Evolutionary conservation across 2,113 vertebrate species (phyloP).

Genomic region (Corynorhinus townsendii): DNA sequence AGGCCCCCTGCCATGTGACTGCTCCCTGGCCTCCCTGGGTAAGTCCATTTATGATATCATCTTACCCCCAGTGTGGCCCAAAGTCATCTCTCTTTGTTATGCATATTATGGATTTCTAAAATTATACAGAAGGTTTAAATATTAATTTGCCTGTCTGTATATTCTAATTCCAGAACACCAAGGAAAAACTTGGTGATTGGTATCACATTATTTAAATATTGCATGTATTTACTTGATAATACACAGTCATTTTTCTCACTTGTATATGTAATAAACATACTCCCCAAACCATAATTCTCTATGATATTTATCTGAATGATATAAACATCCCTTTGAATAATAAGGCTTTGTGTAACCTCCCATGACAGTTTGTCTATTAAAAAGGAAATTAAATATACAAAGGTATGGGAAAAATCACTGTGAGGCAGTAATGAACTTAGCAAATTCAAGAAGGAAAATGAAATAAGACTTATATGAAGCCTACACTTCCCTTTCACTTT

Average conservation of each 20-base stretch:
- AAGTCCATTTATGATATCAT: neutral
- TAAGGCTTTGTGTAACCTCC: conserved; percentile 65
- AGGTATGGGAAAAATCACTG: conserved; percentile 6
- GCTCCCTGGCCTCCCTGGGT: neutral
- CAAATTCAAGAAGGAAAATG: neutral
- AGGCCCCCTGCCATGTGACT: neutral
- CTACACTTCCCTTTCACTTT: neutral
- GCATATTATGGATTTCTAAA: neutral
- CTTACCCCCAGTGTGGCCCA: neutral
- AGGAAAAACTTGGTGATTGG: conserved; percentile 15
- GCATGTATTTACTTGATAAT: conserved; percentile 56
- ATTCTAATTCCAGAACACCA: conserved; percentile 52
- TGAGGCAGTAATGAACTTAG: conserved; percentile 41
- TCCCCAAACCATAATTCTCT: conserved; percentile 12
- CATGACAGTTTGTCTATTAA: conserved; percentile 69
- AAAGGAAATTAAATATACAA: conserved; percentile 75
- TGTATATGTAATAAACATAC: conserved; percentile 55
- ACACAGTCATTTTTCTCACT: conserved; percentile 3
- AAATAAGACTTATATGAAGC: neutral
- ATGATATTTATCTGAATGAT: conserved; percentile 70
- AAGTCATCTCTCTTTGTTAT: neutral
- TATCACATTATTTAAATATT: conserved; percentile 63
- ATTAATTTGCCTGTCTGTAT: conserved; percentile 61
- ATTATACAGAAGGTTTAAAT: conserved; percentile 31
- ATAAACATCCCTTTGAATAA: conserved; percentile 69